A percentile compares a stretch with the other conserved stretches of the same genome.
phyloP scores from a whole-genome alignment of 2,113 vertebrate species.

The Odontesthes bonariensis region DNA sequence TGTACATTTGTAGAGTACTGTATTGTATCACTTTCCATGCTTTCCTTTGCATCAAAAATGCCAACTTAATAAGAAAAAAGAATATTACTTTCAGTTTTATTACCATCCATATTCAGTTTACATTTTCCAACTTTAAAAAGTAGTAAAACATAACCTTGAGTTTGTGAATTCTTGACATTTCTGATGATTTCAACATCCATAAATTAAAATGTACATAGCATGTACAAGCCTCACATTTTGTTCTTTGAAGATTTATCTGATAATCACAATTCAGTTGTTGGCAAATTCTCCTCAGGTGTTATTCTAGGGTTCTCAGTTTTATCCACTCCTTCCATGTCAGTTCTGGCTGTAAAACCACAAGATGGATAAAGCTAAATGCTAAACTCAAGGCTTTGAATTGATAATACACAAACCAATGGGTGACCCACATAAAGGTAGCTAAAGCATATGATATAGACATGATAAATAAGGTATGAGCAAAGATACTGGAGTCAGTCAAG shows the following conservation, averaged over 20 bases:
- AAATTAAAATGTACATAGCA: no score
- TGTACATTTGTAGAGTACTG: conserved; percentile 1
- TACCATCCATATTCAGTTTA: background rate
- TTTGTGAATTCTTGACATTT: no score
- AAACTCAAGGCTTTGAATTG: background rate
- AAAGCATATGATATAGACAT: background rate
- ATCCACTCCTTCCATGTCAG: background rate
- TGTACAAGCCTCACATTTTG: no score
- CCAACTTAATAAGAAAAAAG: background rate
- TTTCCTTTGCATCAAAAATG: background rate
- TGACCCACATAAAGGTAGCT: background rate
- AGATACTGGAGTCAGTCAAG: background rate
- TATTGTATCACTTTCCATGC: background rate
- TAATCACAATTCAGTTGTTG: no score
- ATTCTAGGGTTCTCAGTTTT: background rate
- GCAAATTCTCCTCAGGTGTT: no score
- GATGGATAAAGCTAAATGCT: background rate
- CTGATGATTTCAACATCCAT: no score
- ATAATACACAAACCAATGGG: no score
- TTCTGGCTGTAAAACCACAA: background rate
- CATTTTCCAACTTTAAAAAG: no score
- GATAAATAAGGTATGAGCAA: background rate
- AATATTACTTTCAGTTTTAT: background rate
- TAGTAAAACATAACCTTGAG: no score
- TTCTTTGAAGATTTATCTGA: no score